Evolutionary conservation across 2,888 invertebrate species (phyloP).

Genomic region (Leptinotarsa tumamoca): DNA sequence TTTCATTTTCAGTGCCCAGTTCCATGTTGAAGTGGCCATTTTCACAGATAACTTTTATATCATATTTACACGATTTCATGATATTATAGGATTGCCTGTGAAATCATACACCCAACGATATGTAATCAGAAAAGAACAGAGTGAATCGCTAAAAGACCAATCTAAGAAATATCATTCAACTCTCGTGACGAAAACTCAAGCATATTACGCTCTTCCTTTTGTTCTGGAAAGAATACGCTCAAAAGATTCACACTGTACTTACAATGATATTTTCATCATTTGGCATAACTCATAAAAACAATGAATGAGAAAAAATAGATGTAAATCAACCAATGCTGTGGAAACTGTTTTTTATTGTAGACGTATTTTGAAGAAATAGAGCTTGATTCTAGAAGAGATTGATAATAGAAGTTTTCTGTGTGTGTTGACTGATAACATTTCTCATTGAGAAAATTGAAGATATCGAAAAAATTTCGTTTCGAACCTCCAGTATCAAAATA

Average conservation of each 20-base stretch:
- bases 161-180: not conserved
- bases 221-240: not conserved
- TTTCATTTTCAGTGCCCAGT: too few species aligned
- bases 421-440: not conserved
- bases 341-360: slow-evolving; percentile 33
- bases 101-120: slow-evolving; percentile 4
- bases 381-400: not conserved
- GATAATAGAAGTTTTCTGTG: slow-evolving; percentile 13
- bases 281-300: not conserved
- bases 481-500: not conserved
- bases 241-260: slow-evolving; percentile 18
- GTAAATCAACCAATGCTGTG: slow-evolving; percentile 35
- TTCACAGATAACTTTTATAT: not conserved
- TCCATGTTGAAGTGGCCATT: too few species aligned
- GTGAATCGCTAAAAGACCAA: slow-evolving; percentile 1
- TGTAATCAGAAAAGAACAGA: slow-evolving; percentile 9
- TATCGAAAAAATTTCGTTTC: not conserved
- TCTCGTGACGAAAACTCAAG: not conserved
- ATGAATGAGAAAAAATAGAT: slow-evolving; percentile 11
- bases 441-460: not conserved
- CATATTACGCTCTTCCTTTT: not conserved
- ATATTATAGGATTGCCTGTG: slow-evolving; percentile 8
- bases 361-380: slow-evolving; percentile 26
- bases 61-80: not conserved
- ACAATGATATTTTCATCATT: slow-evolving; percentile 7